Conservation (phyloP, 2,797 vertebrate genomes). For the Tokudaia muenninki region DNA sequence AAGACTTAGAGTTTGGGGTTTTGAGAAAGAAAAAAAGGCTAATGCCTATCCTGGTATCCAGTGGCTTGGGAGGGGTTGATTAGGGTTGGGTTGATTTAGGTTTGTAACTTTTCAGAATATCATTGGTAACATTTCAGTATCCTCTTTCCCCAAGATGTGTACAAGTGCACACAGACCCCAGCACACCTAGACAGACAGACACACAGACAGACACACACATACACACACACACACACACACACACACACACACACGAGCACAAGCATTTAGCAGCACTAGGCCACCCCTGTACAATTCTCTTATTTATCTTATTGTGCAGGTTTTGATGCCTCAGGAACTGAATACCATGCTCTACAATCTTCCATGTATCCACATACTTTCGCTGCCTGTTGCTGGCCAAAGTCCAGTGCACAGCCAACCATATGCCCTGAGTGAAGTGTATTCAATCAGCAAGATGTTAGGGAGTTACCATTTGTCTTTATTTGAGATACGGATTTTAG, state of each 20-base stretch:
- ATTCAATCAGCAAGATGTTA: background rate
- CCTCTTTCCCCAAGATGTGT: background rate
- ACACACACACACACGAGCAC: background rate
- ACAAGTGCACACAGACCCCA: background rate
- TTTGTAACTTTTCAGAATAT: background rate
- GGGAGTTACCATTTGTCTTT: background rate
- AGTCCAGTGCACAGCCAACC: background rate
- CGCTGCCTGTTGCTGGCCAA: background rate
- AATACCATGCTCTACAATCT: background rate
- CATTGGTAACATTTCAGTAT: background rate
- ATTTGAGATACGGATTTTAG: constrained; percentile 43
- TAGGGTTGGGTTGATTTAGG: background rate
- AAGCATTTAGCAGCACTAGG: background rate
- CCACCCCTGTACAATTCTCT: background rate
- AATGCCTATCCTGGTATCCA: background rate
- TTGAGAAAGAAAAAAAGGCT: background rate
- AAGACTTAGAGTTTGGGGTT: background rate
- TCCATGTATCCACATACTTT: background rate
- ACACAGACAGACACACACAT: background rate
- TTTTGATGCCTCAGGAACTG: background rate
- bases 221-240: background rate
- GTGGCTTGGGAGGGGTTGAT: no score
- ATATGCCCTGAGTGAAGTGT: background rate
- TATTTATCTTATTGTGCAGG: background rate
- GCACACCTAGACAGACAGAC: no score